Conservation (phyloP, 2,797 vertebrate genomes). For the Typhlichthys eigenmanni region DNA sequence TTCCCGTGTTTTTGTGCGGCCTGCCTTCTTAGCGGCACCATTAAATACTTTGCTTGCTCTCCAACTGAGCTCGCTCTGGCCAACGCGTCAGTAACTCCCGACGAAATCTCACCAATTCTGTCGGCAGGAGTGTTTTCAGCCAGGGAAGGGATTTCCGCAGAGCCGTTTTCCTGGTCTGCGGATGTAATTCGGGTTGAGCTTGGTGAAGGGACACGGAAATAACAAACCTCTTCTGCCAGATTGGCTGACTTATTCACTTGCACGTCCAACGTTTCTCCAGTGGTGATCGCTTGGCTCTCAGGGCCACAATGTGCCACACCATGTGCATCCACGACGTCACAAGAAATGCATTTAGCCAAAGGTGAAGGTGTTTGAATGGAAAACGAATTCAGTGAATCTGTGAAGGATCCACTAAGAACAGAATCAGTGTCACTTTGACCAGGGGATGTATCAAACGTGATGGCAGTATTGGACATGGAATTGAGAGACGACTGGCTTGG, state of each 20-base stretch:
- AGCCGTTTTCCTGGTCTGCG: conserved; percentile 16
- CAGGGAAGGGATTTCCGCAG: not conserved
- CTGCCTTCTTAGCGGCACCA: conserved; percentile 24
- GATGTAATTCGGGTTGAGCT: conserved; percentile 1
- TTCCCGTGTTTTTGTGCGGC: conserved; percentile 36
- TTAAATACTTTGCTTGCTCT: conserved; percentile 32
- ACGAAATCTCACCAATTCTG: not conserved
- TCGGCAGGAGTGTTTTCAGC: not conserved
- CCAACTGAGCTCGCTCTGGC: conserved; percentile 43
- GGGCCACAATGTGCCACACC: not conserved
- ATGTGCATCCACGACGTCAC: conserved; percentile 22
- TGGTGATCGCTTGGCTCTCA: not conserved
- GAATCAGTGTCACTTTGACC: conserved; percentile 63
- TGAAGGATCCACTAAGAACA: conserved; percentile 27
- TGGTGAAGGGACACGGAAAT: conserved; percentile 7
- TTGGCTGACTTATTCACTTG: conserved; percentile 33
- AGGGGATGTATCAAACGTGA: conserved; percentile 26
- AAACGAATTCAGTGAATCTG: conserved; percentile 13
- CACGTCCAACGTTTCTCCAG: conserved; percentile 22
- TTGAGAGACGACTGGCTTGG: conserved; percentile 5
- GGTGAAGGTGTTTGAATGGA: conserved; percentile 30
- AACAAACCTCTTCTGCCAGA: conserved; percentile 16
- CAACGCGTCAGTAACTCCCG: conserved; percentile 6
- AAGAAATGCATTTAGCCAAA: fast-evolving
- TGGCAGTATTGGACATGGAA: conserved; percentile 8